A percentile compares a stretch with the other conserved stretches of the same genome.
phyloP scores from a whole-genome alignment of 2,113 vertebrate species.

The Pygoscelis antarcticus region DNA sequence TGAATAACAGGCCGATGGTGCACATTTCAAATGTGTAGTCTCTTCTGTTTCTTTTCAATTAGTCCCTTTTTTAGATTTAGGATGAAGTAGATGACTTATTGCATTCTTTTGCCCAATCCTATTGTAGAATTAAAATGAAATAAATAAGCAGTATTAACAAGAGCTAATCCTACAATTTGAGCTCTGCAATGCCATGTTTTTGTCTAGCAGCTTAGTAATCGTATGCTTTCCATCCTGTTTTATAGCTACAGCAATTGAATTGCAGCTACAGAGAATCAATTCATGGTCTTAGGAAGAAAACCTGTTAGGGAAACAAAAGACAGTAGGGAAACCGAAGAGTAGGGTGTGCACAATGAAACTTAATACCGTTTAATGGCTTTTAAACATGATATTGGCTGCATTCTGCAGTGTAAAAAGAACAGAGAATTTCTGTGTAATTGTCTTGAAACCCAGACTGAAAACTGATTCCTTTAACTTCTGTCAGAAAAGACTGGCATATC shows the following conservation, averaged over 20 bases:
- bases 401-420: background rate
- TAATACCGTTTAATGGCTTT: background rate
- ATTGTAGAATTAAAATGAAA: constrained; percentile 13
- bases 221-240: background rate
- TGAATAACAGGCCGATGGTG: background rate
- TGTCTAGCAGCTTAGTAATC: constrained; percentile 9
- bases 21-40: background rate
- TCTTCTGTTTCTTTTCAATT: background rate
- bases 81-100: background rate
- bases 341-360: background rate
- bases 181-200: background rate
- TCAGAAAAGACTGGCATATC: background rate
- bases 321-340: background rate
- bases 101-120: background rate
- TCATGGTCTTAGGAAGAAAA: background rate
- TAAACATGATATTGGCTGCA: background rate
- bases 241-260: background rate
- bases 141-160: background rate
- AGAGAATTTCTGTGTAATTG: background rate
- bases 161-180: constrained; percentile 21
- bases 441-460: background rate
- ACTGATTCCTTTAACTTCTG: background rate
- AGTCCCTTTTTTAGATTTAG: background rate
- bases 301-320: constrained; percentile 1
- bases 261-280: background rate